A percentile compares a stretch with the other conserved stretches of the same genome.
Conservation (phyloP, 2,888 invertebrate genomes). For the Malachius bipustulatus region DNA sequence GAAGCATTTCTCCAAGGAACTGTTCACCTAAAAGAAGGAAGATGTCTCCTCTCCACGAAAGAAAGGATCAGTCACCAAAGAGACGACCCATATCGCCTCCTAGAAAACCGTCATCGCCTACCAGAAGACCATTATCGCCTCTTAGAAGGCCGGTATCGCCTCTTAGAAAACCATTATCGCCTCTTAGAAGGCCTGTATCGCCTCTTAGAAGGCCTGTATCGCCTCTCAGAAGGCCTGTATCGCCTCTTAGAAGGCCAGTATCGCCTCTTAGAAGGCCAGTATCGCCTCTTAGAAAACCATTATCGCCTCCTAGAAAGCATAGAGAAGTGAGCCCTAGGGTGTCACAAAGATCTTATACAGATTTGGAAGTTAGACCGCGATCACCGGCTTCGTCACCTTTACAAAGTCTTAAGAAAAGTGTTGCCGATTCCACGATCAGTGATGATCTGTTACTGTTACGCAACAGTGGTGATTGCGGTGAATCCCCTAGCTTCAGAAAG, state of each 20-base stretch:
- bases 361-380: constrained; percentile 16
- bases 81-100: too few species aligned
- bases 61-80: too few species aligned
- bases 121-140: constrained; percentile 1
- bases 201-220: neutral
- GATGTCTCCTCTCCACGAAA: too few species aligned
- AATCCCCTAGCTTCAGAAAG: constrained; percentile 23
- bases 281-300: constrained; percentile 12
- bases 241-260: constrained; percentile 8
- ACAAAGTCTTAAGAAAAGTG: constrained; percentile 35
- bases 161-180: constrained; percentile 7
- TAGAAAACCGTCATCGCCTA: too few species aligned
- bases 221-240: constrained; percentile 5
- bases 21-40: constrained; percentile 21
- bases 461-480: constrained; percentile 23
- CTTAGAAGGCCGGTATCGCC: constrained; percentile 11
- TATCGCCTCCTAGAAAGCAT: constrained; percentile 13
- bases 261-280: constrained; percentile 14
- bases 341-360: constrained; percentile 17
- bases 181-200: neutral
- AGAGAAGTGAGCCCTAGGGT: constrained; percentile 12
- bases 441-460: constrained; percentile 37
- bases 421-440: constrained; percentile 44
- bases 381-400: constrained; percentile 31
- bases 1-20: neutral